phyloP scores from a whole-genome alignment of 2,797 vertebrate species.

The Gallinago solitaria region DNA sequence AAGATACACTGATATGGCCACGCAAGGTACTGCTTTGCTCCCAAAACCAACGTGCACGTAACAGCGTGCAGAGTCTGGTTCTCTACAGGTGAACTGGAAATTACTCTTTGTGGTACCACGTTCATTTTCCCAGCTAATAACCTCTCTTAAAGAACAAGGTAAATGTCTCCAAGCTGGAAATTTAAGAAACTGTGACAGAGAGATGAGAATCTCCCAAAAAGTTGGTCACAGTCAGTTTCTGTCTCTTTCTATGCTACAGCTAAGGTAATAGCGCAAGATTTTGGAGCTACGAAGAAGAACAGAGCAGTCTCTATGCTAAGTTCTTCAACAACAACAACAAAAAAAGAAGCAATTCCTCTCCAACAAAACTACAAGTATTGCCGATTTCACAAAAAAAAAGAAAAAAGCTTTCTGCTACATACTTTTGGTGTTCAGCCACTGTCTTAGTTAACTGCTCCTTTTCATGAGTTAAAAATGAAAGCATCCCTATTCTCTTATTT shows the following conservation, averaged over 20 bases:
- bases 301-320: background rate
- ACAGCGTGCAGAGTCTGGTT: rapidly evolving
- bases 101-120: background rate
- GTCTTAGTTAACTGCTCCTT: background rate
- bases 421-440: background rate
- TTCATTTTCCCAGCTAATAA: background rate
- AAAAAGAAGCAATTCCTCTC: background rate
- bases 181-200: background rate
- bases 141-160: background rate
- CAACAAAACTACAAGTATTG: background rate
- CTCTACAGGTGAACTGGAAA: background rate
- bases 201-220: background rate
- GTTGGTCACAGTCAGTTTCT: background rate
- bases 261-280: background rate
- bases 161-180: background rate
- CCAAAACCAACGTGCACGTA: rapidly evolving
- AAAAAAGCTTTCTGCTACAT: background rate
- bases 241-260: background rate
- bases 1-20: background rate
- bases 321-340: background rate
- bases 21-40: background rate
- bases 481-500: background rate
- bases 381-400: background rate
- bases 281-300: background rate
- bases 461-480: background rate